Base-by-base conservation (phyloP, 2,797 vertebrate genomes). In the Spinus olivaceus region DNA sequence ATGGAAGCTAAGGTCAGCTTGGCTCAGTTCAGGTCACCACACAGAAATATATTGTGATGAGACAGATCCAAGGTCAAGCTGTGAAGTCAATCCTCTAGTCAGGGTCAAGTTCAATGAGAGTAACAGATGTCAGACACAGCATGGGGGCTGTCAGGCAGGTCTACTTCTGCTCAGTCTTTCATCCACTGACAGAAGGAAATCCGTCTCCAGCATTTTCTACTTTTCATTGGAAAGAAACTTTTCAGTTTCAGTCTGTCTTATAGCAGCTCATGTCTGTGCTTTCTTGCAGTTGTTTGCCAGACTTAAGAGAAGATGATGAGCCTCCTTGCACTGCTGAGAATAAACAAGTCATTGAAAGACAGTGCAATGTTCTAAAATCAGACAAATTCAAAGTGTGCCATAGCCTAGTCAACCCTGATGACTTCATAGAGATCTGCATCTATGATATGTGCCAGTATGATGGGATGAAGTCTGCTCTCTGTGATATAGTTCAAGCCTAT, bases 401-500 rank as follows among this genome's bases (percentile, higher is more conserved):
- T 65, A 23, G 60, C 13, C 60, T 96, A 39, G 94, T 97, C 49
- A 74, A 90, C 3, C 96, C 97, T 27, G 80, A 97, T 4, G 77
- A 94, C 35, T 98, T 97, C 72, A 27, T 97, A 79, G 71, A 97
- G 63, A 96, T 88, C 74, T 98, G 98, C 77, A 18, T 97, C n/a
- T 97, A 97, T 53, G 97, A 98, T 79, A 97, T 98, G 96, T 96
- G 96, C 72, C 97, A 65, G 69, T 97, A 96, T 21, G 86, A 96
- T 3, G 97, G 97, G 19, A 97, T 97, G 97, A 93, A 80, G 11
- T 92, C 97, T 20, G 57, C 97, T 13, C 96, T 97, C 63, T 98
- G 97, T 0, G 90, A 97, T 63, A 94, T 97, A 41, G 79, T 94
- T 56, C 96, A 98, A 63, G 92, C 88, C 86, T 98, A 97, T 41